phyloP scores from a whole-genome alignment of 2,797 vertebrate species.

The Kryptopterus vitreolus region DNA sequence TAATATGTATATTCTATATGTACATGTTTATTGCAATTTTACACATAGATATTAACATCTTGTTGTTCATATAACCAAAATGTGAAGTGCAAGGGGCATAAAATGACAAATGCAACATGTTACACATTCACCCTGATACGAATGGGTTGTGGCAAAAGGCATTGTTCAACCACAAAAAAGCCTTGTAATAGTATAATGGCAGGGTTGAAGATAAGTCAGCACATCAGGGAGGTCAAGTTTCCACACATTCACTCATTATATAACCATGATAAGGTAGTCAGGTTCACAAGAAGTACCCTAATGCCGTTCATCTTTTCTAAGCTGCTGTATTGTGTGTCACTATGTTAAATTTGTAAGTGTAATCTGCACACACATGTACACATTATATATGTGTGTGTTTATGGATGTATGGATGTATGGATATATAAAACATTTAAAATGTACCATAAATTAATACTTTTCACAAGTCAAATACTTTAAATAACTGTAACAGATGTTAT shows the following conservation, averaged over 20 bases:
- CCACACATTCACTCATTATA: neutral
- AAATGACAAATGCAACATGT: neutral
- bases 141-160: neutral
- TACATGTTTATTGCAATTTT: neutral
- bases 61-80: neutral
- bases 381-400: no score
- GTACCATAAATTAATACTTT: no score
- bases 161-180: constrained; percentile 11
- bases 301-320: neutral
- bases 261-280: no score
- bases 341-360: neutral
- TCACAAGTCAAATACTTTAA: no score
- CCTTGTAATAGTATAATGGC: neutral
- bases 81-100: neutral
- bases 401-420: no score
- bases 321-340: neutral
- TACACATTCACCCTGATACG: neutral
- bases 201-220: neutral
- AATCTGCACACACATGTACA: neutral
- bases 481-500: no score
- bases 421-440: no score
- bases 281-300: neutral
- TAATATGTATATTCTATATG: neutral
- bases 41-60: neutral
- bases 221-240: neutral